These are phyloP conservation scores for Coregonus sp. DNA, from an alignment of 2,797 vertebrate species.

Conservation along the genomic window DNA sequence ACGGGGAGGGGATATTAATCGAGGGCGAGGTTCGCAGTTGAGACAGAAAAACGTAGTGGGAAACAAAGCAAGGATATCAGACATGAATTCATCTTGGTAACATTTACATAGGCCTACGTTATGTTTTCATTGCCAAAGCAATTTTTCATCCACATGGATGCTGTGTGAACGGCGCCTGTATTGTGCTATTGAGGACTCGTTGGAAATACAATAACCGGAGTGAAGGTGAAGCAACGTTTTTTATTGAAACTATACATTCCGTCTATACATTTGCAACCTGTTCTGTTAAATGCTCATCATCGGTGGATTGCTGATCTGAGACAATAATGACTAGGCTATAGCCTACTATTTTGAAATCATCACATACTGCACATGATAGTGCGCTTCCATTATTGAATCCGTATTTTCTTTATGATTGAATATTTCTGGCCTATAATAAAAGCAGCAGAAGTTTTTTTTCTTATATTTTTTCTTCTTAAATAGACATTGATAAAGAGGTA, in stretches of 20 bases:
- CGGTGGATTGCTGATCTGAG: neutral
- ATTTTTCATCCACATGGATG: neutral
- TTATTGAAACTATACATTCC: neutral
- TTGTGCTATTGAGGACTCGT: neutral
- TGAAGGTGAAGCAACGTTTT: neutral
- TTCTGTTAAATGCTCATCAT: neutral
- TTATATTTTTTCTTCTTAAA: neutral
- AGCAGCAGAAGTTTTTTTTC: neutral
- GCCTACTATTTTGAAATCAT: neutral
- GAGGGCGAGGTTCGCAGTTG: neutral
- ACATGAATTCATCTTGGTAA: neutral
- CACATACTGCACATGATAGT: neutral
- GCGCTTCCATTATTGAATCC: neutral
- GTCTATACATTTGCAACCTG: neutral
- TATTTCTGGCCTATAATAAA: neutral
- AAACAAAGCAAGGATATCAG: constrained; percentile 55
- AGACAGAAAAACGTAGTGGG: constrained; percentile 34
- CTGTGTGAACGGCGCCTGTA: neutral
- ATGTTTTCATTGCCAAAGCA: neutral
- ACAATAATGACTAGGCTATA: neutral
- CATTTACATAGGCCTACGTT: neutral
- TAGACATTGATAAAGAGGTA: neutral
- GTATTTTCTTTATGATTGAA: neutral
- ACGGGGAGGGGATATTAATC: neutral
- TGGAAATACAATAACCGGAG: neutral